phyloP scores from a whole-genome alignment of 2,113 vertebrate species.

The Ptyas mucosa region DNA sequence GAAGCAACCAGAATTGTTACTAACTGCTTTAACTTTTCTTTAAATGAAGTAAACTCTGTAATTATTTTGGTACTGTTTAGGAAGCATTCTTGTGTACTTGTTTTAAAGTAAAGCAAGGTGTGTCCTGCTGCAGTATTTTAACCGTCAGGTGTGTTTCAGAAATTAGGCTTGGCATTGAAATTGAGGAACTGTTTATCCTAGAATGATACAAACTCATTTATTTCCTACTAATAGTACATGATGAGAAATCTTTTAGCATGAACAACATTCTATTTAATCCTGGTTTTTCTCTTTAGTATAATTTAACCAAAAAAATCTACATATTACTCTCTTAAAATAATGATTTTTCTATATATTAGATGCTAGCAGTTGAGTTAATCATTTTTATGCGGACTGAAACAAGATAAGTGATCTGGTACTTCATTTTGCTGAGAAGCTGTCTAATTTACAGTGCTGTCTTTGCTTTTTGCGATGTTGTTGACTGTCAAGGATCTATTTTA shows the following conservation, averaged over 20 bases:
- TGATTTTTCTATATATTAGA: background rate
- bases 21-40: background rate
- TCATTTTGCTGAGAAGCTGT: background rate
- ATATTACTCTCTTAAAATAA: background rate
- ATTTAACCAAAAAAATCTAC: background rate
- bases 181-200: background rate
- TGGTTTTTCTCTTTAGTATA: background rate
- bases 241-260: background rate
- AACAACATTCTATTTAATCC: background rate
- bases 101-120: slow-evolving; percentile 10
- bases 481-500: background rate
- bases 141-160: slow-evolving; percentile 10
- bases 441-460: background rate
- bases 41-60: slow-evolving; percentile 6
- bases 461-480: background rate
- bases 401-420: background rate
- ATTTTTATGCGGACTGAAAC: background rate
- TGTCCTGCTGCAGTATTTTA: background rate
- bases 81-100: slow-evolving; percentile 18
- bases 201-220: slow-evolving; percentile 12
- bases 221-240: background rate
- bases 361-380: background rate
- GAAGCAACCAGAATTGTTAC: background rate
- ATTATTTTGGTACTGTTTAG: slow-evolving; percentile 9
- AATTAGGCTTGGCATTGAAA: slow-evolving; percentile 16